phyloP scores from a whole-genome alignment of 1,140 invertebrate genomes.

The Lasaia peninsularis region DNA sequence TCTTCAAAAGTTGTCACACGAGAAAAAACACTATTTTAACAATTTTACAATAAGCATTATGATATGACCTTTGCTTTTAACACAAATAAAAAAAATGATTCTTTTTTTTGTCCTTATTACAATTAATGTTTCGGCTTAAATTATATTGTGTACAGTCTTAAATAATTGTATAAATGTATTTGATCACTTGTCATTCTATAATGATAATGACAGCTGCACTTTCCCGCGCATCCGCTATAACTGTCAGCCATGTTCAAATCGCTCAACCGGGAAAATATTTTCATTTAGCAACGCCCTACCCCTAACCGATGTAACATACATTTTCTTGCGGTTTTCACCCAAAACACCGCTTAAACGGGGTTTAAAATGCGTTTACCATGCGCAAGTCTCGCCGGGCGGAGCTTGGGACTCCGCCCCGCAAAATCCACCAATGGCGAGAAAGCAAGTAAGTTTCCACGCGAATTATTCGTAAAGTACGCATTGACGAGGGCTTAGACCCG shows the following conservation, averaged over 20 bases:
- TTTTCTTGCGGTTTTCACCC: slow-evolving; percentile 74
- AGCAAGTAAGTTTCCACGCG: slow-evolving; percentile 48
- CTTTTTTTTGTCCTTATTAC: not conserved
- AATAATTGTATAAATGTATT: slow-evolving; percentile 1
- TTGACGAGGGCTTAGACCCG: slow-evolving; percentile 58
- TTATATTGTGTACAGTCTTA: not conserved
- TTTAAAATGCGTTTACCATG: slow-evolving; percentile 73
- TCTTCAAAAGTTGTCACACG: slow-evolving; percentile 25
- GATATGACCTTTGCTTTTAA: not conserved
- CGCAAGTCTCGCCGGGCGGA: slow-evolving; percentile 50
- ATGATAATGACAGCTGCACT: slow-evolving; percentile 47
- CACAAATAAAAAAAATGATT: not conserved
- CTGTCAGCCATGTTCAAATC: slow-evolving; percentile 70
- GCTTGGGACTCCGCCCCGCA: slow-evolving; percentile 45
- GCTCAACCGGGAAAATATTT: slow-evolving; percentile 70
- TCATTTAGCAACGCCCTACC: slow-evolving; percentile 71
- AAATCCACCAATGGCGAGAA: slow-evolving; percentile 38
- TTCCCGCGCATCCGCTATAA: slow-evolving; percentile 59
- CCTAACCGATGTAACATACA: slow-evolving; percentile 68
- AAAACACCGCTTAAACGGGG: slow-evolving; percentile 76
- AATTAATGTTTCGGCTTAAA: not conserved
- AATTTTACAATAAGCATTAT: not conserved
- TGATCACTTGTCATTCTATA: slow-evolving; percentile 25
- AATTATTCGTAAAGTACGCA: slow-evolving; percentile 61
- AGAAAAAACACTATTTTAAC: not conserved